phyloP scores from a whole-genome alignment of 2,113 vertebrate genomes.

The Chionodraco myersi region DNA sequence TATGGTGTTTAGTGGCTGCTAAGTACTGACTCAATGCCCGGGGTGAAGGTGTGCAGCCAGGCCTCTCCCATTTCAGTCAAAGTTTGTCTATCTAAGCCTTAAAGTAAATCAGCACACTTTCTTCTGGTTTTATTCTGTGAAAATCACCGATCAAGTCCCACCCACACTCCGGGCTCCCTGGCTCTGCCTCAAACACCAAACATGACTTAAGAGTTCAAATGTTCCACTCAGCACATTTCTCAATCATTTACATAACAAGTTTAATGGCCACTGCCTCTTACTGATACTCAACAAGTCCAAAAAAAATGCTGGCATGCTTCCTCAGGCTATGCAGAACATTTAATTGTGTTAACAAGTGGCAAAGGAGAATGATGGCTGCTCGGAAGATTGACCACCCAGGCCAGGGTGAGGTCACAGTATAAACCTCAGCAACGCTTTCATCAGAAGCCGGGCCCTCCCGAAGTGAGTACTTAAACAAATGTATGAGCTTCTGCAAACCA shows the following conservation, averaged over 20 bases:
- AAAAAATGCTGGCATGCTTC: slow-evolving; percentile 41
- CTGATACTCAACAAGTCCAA: slow-evolving; percentile 43
- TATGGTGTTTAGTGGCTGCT: slow-evolving; percentile 53
- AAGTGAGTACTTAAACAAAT: slow-evolving; percentile 43
- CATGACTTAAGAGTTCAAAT: slow-evolving; percentile 26
- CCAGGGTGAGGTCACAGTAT: slow-evolving; percentile 44
- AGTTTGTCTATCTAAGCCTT: slow-evolving; percentile 16
- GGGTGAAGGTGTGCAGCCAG: slow-evolving; percentile 29
- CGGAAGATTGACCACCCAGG: slow-evolving; percentile 55
- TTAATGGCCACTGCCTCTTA: slow-evolving; percentile 27
- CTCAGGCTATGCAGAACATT: slow-evolving; percentile 14
- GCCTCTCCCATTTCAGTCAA: slow-evolving; percentile 31
- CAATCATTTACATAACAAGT: slow-evolving; percentile 65
- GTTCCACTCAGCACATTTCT: slow-evolving; percentile 52
- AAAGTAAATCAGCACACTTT: slow-evolving; percentile 43
- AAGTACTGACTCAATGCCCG: slow-evolving; percentile 42
- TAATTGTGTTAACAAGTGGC: slow-evolving; percentile 42
- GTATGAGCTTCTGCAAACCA: slow-evolving; percentile 39
- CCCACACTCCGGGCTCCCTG: not conserved
- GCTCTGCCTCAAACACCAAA: slow-evolving; percentile 38
- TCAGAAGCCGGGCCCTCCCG: slow-evolving; percentile 22
- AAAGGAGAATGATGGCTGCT: slow-evolving; percentile 30
- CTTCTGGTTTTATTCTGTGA: slow-evolving; percentile 19
- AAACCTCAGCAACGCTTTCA: slow-evolving; percentile 51
- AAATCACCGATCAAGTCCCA: slow-evolving; percentile 34